A percentile compares a stretch with the other conserved stretches of the same genome.
phyloP scores from a whole-genome alignment of 2,113 vertebrate genomes.

The Hippocampus abdominalis region DNA sequence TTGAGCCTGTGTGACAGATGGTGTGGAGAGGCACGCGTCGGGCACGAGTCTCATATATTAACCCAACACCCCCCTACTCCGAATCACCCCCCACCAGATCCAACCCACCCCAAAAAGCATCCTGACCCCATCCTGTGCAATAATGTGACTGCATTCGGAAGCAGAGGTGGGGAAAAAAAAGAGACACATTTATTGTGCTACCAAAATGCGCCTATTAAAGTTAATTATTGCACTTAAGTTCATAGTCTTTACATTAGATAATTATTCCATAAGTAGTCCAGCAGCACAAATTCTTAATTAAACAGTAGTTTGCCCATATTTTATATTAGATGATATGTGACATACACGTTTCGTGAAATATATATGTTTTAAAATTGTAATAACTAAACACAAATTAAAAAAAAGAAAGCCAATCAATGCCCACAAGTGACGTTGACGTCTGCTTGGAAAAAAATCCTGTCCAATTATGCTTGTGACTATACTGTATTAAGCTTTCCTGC shows the following conservation, averaged over 20 bases:
- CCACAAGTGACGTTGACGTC: background rate
- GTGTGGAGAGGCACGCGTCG: slow-evolving; percentile 65
- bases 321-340: background rate
- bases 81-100: background rate
- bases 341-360: background rate
- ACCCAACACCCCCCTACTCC: fast-evolving
- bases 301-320: background rate
- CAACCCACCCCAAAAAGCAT: background rate
- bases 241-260: background rate
- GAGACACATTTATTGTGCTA: background rate
- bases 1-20: slow-evolving; percentile 60
- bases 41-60: slow-evolving; percentile 56
- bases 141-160: slow-evolving; percentile 15
- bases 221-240: background rate
- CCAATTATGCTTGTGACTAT: too few relatives aligned
- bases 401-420: background rate
- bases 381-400: background rate
- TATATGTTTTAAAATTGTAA: background rate
- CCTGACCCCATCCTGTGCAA: background rate
- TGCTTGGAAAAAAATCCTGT: background rate
- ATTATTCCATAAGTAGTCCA: background rate
- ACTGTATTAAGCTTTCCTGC: slow-evolving; percentile 44
- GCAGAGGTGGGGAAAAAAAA: background rate
- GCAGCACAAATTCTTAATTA: background rate
- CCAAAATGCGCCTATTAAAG: background rate